Evolutionary conservation across 2,797 vertebrate genomes (phyloP), one percentile per base, ranked within the genome.

Genomic region (Threskiornis aethiopicus): DNA sequence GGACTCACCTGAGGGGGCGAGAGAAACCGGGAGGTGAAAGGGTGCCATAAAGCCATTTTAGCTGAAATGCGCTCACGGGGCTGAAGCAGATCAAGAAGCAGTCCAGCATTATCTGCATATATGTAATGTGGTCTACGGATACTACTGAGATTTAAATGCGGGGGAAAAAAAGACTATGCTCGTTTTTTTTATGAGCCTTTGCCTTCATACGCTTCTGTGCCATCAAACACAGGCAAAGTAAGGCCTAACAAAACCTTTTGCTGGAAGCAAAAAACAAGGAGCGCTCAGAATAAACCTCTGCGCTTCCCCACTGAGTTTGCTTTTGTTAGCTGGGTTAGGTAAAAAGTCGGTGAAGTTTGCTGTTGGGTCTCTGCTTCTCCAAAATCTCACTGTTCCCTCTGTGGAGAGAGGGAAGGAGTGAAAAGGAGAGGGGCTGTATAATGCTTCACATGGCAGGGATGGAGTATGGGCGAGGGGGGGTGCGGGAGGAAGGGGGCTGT

Each of bases 41-140:
- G 20, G 33, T 20, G 46, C 4, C 49, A 42, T 54, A 57, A 65
- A 70, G 67, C 9, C 12, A 9, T 52, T 67, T 29, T 26, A 39
- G 47, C n/a, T 84, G 73, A 52, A 72, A 58, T 0, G 0, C 0
- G 0, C 41, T 65, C 0, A 0, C 33, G 42, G 47, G 33, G 47
- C 58, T 67, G 67, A 41, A 57, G 47, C 29, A 66, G 55, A 49
- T 33, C 16, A 42, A 84, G 35, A 24, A 62, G 14, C 46, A 85
- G 44, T 44, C 19, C 52, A 35, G 44, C 7, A 3, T 64, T 49
- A 14, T 16, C 11, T 41, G 11, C 3, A 0, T 28, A 24, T 21
- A 28, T 28, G 11, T 24, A 61, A 35, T 10, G 5, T 11, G 33
- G 11, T 73, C 6, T 29, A 52, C 47, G 16, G 37, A 61, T 7